A percentile compares a stretch with the other conserved stretches of the same genome.
Conservation (phyloP, 2,888 invertebrate genomes). For the Halictus ligatus region DNA sequence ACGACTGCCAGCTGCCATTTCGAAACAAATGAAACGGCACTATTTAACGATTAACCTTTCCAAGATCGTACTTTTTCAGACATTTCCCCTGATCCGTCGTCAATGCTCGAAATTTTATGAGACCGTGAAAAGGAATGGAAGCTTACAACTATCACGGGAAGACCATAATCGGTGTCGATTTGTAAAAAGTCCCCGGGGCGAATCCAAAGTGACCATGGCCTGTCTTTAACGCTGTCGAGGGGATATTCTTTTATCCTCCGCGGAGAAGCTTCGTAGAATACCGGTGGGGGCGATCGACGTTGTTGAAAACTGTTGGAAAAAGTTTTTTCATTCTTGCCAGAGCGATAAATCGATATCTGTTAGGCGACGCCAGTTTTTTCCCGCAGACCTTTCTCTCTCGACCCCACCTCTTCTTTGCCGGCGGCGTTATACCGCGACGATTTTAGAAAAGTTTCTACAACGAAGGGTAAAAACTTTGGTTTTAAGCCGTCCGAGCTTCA, state of each 20-base stretch:
- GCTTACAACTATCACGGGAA: background rate
- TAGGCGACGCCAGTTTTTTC: slow-evolving; percentile 39
- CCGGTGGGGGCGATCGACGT: slow-evolving; percentile 19
- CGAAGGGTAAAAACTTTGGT: slow-evolving; percentile 55
- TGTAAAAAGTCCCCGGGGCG: slow-evolving; percentile 23
- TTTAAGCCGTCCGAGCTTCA: slow-evolving; percentile 52
- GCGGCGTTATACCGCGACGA: slow-evolving; percentile 60
- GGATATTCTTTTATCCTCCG: slow-evolving; percentile 27
- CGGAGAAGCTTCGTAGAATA: slow-evolving; percentile 13
- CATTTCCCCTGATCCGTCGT: no score
- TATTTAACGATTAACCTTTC: no score
- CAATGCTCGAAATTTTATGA: no score
- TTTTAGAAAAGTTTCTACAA: slow-evolving; percentile 47
- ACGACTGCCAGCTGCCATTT: no score
- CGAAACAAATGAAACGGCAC: no score
- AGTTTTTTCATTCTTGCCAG: slow-evolving; percentile 34
- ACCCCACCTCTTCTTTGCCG: slow-evolving; percentile 13
- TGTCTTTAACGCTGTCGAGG: slow-evolving; percentile 21
- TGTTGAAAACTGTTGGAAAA: slow-evolving; percentile 44
- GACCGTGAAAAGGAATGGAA: no score
- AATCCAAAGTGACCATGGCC: background rate
- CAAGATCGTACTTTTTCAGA: no score
- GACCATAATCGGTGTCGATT: slow-evolving; percentile 25
- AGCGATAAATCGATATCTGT: slow-evolving; percentile 58
- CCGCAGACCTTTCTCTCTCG: slow-evolving; percentile 9